These are phyloP conservation scores for Megalops cyprinoides DNA, from an alignment of 2,797 vertebrate species.

Conservation along the genomic window DNA sequence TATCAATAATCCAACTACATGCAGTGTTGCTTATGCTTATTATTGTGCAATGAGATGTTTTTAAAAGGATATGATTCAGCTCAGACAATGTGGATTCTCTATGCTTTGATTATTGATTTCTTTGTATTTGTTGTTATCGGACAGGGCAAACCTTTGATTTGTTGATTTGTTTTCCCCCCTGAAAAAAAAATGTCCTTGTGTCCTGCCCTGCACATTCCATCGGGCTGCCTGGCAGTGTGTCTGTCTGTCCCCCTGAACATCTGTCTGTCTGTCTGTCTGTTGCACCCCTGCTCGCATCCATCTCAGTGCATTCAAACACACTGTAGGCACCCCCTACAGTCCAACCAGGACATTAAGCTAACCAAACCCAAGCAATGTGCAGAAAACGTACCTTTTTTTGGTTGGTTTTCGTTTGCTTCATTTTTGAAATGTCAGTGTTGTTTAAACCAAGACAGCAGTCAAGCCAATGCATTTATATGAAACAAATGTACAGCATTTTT, in stretches of 20 bases:
- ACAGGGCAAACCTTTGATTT: conserved; percentile 51
- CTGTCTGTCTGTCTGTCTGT: conserved; percentile 30
- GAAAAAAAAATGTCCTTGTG: conserved; percentile 31
- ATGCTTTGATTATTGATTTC: conserved; percentile 56
- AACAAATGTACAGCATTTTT: conserved; percentile 55
- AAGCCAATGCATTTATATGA: conserved; percentile 65
- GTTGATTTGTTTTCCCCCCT: conserved; percentile 38
- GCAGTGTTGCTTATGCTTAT: conserved; percentile 71
- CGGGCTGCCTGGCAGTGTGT: conserved; percentile 53
- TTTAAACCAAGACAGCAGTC: conserved; percentile 66
- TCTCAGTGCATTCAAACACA: conserved; percentile 36
- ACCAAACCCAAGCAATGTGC: conserved; percentile 79
- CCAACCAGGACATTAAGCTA: conserved; percentile 81
- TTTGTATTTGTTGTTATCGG: conserved; percentile 55
- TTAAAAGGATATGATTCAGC: conserved; percentile 59
- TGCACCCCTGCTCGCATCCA: conserved; percentile 34
- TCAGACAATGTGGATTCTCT: conserved; percentile 34
- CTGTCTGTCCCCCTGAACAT: conserved; percentile 17
- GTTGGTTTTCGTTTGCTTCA: conserved; percentile 49
- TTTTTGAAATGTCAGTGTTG: conserved; percentile 58
- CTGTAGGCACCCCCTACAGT: conserved; percentile 67
- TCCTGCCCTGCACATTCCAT: conserved; percentile 75
- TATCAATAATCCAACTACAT: conserved; percentile 57
- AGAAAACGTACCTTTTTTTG: conserved; percentile 46
- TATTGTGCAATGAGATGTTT: conserved; percentile 67